A percentile compares a stretch with the other conserved stretches of the same genome.
Evolutionary conservation across 2,888 invertebrate species (phyloP).

Genomic region (Drosophila kanekoi): DNA sequence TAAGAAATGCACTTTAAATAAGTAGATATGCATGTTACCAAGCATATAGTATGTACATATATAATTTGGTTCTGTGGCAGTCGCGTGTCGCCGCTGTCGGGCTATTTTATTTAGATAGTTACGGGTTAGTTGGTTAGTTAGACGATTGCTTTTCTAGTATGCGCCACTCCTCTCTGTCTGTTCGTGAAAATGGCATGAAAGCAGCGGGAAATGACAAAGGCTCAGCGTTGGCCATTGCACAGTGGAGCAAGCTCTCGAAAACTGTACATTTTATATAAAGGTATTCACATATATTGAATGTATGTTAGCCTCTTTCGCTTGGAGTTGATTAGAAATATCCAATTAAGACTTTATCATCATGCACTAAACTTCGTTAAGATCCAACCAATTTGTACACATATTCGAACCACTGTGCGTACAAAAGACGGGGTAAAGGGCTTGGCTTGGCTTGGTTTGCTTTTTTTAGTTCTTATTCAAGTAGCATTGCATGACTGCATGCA

Average conservation of each 20-base stretch:
- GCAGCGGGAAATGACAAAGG: conserved; percentile 66
- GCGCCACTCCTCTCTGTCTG: conserved; percentile 65
- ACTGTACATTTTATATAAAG: no score
- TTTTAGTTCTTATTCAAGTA: conserved; percentile 63
- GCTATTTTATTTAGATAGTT: conserved; percentile 62
- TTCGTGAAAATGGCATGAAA: conserved; percentile 67
- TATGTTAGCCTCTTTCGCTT: no score
- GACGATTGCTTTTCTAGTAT: conserved; percentile 42
- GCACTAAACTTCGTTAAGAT: neutral
- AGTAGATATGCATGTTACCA: neutral
- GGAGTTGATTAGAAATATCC: neutral
- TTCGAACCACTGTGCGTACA: conserved; percentile 36
- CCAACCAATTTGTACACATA: conserved; percentile 16
- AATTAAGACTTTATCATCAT: conserved; percentile 27
- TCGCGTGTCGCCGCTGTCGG: conserved; percentile 59
- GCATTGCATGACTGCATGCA: conserved; percentile 80
- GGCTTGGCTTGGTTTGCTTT: conserved; percentile 47
- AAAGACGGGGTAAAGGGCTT: conserved; percentile 32
- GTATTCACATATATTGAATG: no score
- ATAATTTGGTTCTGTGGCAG: conserved; percentile 37
- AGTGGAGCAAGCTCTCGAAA: conserved; percentile 14
- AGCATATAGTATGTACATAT: conserved; percentile 7
- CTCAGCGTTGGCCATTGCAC: conserved; percentile 35
- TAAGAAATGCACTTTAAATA: conserved; percentile 21
- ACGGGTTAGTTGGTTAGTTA: conserved; percentile 42